Base-by-base conservation (phyloP, 2,888 invertebrate species). In the Acleris emargana region DNA sequence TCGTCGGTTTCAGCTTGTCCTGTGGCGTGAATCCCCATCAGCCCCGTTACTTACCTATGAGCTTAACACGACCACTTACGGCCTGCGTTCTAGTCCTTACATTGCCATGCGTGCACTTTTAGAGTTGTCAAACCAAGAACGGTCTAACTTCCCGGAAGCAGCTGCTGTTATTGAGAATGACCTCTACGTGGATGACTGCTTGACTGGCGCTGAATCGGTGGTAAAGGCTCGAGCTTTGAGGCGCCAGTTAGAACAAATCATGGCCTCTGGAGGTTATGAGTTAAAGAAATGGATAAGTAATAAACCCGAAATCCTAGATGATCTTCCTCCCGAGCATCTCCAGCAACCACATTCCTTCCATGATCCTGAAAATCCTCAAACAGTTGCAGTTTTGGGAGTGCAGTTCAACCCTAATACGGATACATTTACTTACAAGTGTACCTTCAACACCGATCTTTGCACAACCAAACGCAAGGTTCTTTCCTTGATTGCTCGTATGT, bases 161-260 rank as follows among this genome's bases (percentile, higher is more conserved):
- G 47, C 47, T 7, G 4, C 47, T 16, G 47, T 47, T 4, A 32
- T 52, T 11, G 16, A 49, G 7, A 28, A 5, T 3, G 47, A 47
- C 6, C 7, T 58, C 20, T 58, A 58, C 28, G 49, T 58, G 3
- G 58, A 58, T 49, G 58, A 58, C 22, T 47, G 47, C n/a, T 28
- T 58, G 13, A 49, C 49, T 25, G 58, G 57, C 2, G 58, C 49
- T 16, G 22, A 45, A 7, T 58, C 58, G 13, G 16, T 58, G 3
- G 25, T 13, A 16, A 5, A 47, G 17, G 58, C 58, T 11, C n/a
- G 47, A 3, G 7, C 17, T 5, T 17, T 47, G 6, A 47, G 7
- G 17, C 4, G 17, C 6, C 17, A 47, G 7, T 18, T 47, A 17
- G 17, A 17, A 17, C 17, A 9, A 2, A 17, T 47, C 4, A 17